phyloP scores from a whole-genome alignment of 1,140 invertebrate genomes.

The Tetranychus cinnabarinus region DNA sequence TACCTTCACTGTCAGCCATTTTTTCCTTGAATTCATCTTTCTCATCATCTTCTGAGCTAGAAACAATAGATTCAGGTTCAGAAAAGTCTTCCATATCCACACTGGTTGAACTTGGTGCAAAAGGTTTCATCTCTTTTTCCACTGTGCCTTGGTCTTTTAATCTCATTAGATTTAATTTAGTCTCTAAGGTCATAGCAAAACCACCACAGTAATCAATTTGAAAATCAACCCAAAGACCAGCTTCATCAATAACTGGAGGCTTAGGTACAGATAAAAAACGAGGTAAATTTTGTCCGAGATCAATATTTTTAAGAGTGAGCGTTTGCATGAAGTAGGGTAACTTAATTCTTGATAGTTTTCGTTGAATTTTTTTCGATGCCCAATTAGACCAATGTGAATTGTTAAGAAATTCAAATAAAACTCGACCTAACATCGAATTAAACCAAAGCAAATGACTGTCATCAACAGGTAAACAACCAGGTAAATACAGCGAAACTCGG shows the following conservation, averaged over 20 bases:
- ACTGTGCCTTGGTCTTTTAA: conserved; percentile 24
- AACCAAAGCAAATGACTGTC: conserved; percentile 29
- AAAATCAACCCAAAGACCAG: conserved; percentile 76
- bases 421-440: conserved; percentile 45
- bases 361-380: conserved; percentile 46
- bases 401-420: conserved; percentile 51
- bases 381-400: conserved; percentile 32
- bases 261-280: conserved; percentile 44
- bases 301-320: conserved; percentile 44
- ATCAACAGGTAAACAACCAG: neutral
- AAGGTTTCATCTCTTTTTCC: neutral
- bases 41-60: conserved; percentile 9
- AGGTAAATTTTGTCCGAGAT: conserved; percentile 47
- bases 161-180: conserved; percentile 81
- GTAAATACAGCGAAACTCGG: neutral
- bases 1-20: conserved; percentile 2
- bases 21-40: conserved; percentile 1
- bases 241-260: conserved; percentile 45
- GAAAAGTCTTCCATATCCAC: neutral
- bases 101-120: neutral
- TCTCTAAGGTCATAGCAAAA: conserved; percentile 71
- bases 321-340: conserved; percentile 70
- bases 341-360: conserved; percentile 61
- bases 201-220: conserved; percentile 69
- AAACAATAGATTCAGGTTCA: conserved; percentile 1